Evolutionary conservation across 2,888 invertebrate genomes (phyloP), one percentile per base, ranked within the genome.

Genomic region (Chloroclystis v-ata): DNA sequence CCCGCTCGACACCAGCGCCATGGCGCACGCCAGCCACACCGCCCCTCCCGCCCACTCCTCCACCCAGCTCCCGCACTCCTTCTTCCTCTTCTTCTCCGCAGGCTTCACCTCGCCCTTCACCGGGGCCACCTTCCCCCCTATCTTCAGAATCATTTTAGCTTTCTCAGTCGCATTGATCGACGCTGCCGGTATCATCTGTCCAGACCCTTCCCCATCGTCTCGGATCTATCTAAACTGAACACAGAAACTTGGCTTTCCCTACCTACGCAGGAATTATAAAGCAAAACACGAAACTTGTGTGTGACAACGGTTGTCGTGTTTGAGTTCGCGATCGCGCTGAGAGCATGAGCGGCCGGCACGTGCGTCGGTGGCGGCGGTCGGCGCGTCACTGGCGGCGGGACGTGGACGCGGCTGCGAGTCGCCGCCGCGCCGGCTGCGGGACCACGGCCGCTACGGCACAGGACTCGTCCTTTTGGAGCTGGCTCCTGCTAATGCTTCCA

Each of bases 1-100:
- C 65, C 90, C 90, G 82, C 90, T 89, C 39, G 89, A 88, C 56
- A 89, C 75, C 65, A 91, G 82, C 80, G 91, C 90, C 89, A 91
- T 89, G 71, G 90, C 87, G 84, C 92, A 91, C 71, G 90, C 89
- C 88, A 90, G 90, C 89, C 91, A 82, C 82, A 91, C 84, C 74
- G 90, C 85, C 67, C 72, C 80, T 78, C 82, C 78, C 4, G 79
- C 75, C 62, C 82, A 85, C 64, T 63, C 67, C 51, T 76, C 75
- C 25, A 79, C 76, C 65, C 84, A 85, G 66, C 58, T 77, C 62
- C 78, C 78, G 65, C 72, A 73, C 61, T 76, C 80, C 61, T 72
- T 75, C 47, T 65, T 70, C n/a, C n/a, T n/a, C 50, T 75, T 75
- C 48, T 78, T 69, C 39, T 76, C 69, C 39, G 75, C 76, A 51